Conservation (phyloP, 2,888 invertebrate genomes). For the Stenolophus ochropezus region DNA sequence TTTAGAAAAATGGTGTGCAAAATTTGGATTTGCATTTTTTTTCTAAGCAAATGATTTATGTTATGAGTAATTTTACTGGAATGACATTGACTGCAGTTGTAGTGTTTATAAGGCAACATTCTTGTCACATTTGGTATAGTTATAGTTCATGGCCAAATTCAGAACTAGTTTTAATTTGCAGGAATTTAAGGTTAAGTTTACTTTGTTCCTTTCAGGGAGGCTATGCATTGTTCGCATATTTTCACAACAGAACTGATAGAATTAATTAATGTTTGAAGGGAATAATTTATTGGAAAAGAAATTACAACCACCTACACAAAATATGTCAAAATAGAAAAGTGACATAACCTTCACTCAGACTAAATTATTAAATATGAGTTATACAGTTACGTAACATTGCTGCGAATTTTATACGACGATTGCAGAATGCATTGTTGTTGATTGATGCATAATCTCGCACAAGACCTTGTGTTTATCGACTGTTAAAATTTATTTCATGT, state of each 20-base stretch:
- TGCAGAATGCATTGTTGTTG: not conserved
- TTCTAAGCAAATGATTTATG: too few relatives aligned
- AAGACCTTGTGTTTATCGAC: not conserved
- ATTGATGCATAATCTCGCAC: not conserved
- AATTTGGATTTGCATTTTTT: too few relatives aligned
- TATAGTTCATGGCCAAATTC: slow-evolving; percentile 20
- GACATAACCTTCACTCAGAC: slow-evolving; percentile 6
- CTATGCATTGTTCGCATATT: not conserved
- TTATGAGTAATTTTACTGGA: too few relatives aligned
- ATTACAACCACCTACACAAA: slow-evolving; percentile 3
- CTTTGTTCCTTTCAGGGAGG: not conserved
- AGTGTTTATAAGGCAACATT: too few relatives aligned
- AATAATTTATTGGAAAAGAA: not conserved
- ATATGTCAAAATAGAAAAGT: slow-evolving; percentile 19
- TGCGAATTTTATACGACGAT: not conserved
- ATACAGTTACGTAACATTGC: not conserved
- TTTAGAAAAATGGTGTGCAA: too few relatives aligned
- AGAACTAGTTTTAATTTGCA: not conserved
- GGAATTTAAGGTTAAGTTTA: not conserved
- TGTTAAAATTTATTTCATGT: not conserved
- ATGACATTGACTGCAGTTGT: too few relatives aligned
- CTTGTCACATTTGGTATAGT: not conserved
- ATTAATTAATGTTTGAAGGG: not conserved
- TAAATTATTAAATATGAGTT: slow-evolving; percentile 26
- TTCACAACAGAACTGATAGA: not conserved